These are phyloP conservation scores for Gnathonemus echidnorhynchus DNA, from an alignment of 2,113 vertebrate species.

Conservation along the genomic window DNA sequence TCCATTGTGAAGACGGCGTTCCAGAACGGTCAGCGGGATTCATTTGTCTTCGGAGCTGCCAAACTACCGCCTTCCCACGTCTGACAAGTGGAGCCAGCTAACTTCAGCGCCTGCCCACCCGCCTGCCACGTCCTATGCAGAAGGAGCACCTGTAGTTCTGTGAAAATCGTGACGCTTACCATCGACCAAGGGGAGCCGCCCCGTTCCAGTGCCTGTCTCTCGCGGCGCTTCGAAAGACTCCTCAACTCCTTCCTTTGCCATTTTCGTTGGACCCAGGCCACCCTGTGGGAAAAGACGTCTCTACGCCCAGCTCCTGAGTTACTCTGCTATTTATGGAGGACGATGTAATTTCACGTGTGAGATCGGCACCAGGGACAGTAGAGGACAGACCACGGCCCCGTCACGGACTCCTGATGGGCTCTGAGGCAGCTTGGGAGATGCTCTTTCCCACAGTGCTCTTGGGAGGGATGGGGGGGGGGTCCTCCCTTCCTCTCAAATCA, in stretches of 20 bases:
- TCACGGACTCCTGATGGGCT: neutral
- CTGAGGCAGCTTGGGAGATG: neutral
- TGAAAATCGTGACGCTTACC: neutral
- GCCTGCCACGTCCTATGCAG: neutral
- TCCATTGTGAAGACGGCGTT: neutral
- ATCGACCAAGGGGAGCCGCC: neutral
- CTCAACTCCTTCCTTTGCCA: neutral
- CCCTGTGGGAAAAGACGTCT: slow-evolving; percentile 8
- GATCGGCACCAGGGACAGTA: neutral
- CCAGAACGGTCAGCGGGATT: neutral
- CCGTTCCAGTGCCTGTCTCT: neutral
- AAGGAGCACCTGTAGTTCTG: neutral
- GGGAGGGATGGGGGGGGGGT: neutral
- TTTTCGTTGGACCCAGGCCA: neutral
- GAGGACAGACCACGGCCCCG: neutral
- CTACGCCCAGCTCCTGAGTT: neutral
- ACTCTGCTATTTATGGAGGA: slow-evolving; percentile 5
- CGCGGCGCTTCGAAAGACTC: neutral
- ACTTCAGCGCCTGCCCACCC: neutral
- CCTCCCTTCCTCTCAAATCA: neutral
- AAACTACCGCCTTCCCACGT: slow-evolving; percentile 6
- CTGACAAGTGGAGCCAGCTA: neutral
- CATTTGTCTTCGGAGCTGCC: slow-evolving; percentile 3
- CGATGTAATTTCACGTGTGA: slow-evolving; percentile 11
- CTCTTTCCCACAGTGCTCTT: slow-evolving; percentile 21